Base-by-base conservation (phyloP, 2,888 invertebrate genomes). In the Drosophila cognata region DNA sequence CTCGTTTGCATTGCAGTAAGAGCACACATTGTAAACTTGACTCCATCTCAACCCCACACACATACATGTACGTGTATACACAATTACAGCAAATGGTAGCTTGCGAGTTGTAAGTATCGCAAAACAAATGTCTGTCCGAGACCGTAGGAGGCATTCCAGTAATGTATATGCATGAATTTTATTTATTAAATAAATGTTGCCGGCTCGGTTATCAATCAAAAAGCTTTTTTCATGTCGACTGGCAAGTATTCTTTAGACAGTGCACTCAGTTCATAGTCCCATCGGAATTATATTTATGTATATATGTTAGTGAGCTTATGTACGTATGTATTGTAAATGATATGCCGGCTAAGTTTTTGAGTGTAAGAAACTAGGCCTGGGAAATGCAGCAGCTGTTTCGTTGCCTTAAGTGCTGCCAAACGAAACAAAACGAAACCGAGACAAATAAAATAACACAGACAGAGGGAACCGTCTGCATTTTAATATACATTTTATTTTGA, bases 151-250 rank as follows among this genome's bases (percentile, higher is more conserved):
- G n/a, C 18, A 61, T 28, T 35, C 51, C 62, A 51, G 63, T 46
- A 72, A 66, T 82, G 71, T 79, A 62, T 78, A 70, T 73, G 70
- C 53, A 68, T 79, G 64, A 72, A 69, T 56, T 79, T 64, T 60
- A 67, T 80, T 84, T 85, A 82, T 84, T 89, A 88, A 88, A 82
- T 89, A 78, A 84, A 84, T 73, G 82, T 82, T 80, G 73, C 65
- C 56, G 80, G 67, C 58, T 68, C 57, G 81, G 79, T 71, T 81
- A 89, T 88, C 89, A 86, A 86, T 89, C 85, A 89, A 75, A 77
- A 82, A 70, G 70, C 71, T 71, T 81, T 84, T 81, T 78, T 72
- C 81, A 74, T 81, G 77, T 77, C 87, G 84, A 83, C 82, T 74
- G 55, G 58, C 81, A 58, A 64, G 55, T 31, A 46, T 46, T 46